Percentiles rank a stretch among this genome's conserved stretches.
These are phyloP conservation scores for Colistium nudipinnis DNA, from an alignment of 2,113 vertebrate species.

Conservation along the genomic window DNA sequence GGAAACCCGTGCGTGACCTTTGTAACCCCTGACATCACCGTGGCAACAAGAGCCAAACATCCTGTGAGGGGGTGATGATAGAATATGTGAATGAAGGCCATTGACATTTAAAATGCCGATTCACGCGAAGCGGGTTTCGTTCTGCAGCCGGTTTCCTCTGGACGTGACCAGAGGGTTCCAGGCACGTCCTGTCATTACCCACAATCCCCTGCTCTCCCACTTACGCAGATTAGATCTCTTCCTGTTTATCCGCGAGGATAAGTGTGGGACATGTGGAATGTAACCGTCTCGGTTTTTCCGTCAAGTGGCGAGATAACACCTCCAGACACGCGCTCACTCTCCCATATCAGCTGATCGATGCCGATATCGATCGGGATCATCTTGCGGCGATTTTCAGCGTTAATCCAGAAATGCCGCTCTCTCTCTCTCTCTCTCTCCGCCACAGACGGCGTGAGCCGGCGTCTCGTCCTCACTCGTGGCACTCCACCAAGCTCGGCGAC, in stretches of 20 bases:
- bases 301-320: neutral
- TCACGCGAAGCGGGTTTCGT: too few relatives aligned
- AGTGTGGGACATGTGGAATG: constrained; percentile 45
- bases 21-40: neutral
- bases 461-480: constrained; percentile 93
- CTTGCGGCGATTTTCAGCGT: too few relatives aligned
- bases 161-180: constrained; percentile 35
- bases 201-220: constrained; percentile 44
- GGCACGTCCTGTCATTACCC: constrained; percentile 65
- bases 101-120: too few relatives aligned
- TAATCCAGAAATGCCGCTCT: too few relatives aligned
- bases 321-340: too few relatives aligned
- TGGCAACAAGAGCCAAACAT: neutral
- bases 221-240: constrained; percentile 70
- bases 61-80: too few relatives aligned
- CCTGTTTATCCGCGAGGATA: constrained; percentile 71
- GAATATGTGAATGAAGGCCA: neutral
- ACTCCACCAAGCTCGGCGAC: constrained; percentile 87
- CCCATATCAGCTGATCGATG: too few relatives aligned
- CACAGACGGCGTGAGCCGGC: constrained; percentile 85
- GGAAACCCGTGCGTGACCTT: neutral
- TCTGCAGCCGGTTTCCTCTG: too few relatives aligned
- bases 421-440: neutral
- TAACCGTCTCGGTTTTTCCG: constrained; percentile 30
- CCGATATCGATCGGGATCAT: too few relatives aligned